phyloP scores from a whole-genome alignment of 2,888 invertebrate genomes.

The Archaeoteleia sp. region DNA sequence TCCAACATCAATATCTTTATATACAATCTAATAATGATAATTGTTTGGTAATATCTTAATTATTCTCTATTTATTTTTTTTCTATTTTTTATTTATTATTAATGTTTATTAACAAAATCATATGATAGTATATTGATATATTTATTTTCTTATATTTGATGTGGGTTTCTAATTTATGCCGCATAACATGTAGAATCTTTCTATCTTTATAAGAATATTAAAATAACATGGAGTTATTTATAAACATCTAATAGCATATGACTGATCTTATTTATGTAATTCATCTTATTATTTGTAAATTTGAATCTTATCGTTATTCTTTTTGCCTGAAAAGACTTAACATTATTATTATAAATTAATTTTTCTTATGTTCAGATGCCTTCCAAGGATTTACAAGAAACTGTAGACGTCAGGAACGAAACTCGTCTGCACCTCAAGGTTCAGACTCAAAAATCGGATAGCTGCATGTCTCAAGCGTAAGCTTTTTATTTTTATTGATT shows the following conservation, averaged over 20 bases:
- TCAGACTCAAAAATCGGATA: constrained; percentile 30
- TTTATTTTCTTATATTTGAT: no score
- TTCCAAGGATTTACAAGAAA: constrained; percentile 37
- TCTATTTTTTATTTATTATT: background rate
- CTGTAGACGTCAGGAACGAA: constrained; percentile 27
- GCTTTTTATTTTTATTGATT: constrained; percentile 36
- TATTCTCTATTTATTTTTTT: background rate
- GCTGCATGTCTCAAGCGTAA: constrained; percentile 44
- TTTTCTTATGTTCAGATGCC: constrained; percentile 45
- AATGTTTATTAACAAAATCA: no score
- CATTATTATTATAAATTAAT: no score
- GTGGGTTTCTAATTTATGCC: background rate
- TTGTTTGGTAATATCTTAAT: background rate
- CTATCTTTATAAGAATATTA: no score
- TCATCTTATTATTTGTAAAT: no score
- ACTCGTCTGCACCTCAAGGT: constrained; percentile 13
- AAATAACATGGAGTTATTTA: background rate
- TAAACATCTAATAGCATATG: background rate
- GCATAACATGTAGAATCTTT: background rate
- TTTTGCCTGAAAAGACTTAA: no score
- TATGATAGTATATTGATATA: no score
- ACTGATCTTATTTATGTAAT: no score
- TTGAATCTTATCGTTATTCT: no score
- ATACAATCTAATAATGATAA: no score
- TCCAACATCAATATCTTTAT: background rate